Evolutionary conservation across 2,888 invertebrate species (phyloP), one percentile per base, ranked within the genome.

Genomic region (Harpalus rubripes): DNA sequence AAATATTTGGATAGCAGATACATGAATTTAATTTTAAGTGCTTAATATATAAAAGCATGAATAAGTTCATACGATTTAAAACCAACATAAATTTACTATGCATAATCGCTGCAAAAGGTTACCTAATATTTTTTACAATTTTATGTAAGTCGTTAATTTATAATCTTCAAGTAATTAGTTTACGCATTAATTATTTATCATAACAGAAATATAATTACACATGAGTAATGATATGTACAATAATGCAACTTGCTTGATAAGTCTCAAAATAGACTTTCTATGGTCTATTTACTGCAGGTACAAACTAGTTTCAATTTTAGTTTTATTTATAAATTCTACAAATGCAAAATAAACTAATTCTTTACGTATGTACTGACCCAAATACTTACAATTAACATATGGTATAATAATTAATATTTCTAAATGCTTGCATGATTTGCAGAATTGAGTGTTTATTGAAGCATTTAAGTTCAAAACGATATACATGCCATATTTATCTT

Each of bases 341-440:
- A 79, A 79, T 79, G 16, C 32, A 39, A 10, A 39, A 22, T 65
- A 65, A 22, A 12, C 32, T 32, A 32, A 10, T 22, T 52, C 58
- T 22, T 81, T 32, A 32, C 68, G 7, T 32, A 32, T 56, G 52
- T 8, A 39, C 39, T 61, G 58, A 80, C 79, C 32, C 58, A n/a
- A 39, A 59, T 80, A 59, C 92, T 92, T 89, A 91, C n/a, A 63
- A 63, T 63, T 10, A 26, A 32, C 32, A 32, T 32, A 4, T 32
- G 32, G 2, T 32, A 22, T 22, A 32, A 32, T 32, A 32, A 32
- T 32, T 32, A 5, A 32, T 32, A 32, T 32, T 32, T 32, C 32
- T 32, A 32, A 3, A 32, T 32, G 32, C 6, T 4, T 5, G 32
- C 32, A 32, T 32, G 32, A 32, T 32, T 32, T 32, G 32, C 32